phyloP scores from a whole-genome alignment of 1,140 invertebrate genomes.

The Planococcus citri region DNA sequence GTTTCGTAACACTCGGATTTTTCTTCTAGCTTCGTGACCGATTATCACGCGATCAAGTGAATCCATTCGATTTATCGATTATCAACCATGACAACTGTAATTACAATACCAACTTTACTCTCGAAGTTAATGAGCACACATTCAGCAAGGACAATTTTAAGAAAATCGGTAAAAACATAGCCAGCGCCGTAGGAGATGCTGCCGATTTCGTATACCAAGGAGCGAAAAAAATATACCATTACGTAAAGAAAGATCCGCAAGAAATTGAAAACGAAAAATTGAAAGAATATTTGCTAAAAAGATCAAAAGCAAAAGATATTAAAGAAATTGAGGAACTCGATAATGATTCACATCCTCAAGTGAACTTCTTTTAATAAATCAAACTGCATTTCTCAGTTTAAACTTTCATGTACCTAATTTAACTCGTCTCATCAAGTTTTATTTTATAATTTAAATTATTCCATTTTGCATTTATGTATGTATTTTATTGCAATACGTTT shows the following conservation, averaged over 20 bases:
- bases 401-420: no score
- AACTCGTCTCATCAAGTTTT: no score
- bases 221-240: constrained; percentile 43
- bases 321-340: neutral
- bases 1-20: neutral
- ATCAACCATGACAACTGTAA: constrained; percentile 54
- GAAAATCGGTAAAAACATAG: constrained; percentile 40
- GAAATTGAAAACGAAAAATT: neutral
- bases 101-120: constrained; percentile 37
- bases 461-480: no score
- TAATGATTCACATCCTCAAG: neutral
- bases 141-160: constrained; percentile 58
- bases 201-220: constrained; percentile 42
- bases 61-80: constrained; percentile 60
- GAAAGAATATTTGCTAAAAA: neutral
- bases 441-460: no score
- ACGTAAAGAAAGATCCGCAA: constrained; percentile 28
- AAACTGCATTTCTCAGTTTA: neutral
- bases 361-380: neutral
- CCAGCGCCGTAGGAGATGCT: constrained; percentile 35
- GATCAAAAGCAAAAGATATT: neutral
- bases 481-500: no score
- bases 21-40: constrained; percentile 44
- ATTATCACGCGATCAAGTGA: constrained; percentile 46
- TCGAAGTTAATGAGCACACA: constrained; percentile 59